A percentile compares a stretch with the other conserved stretches of the same genome.
Evolutionary conservation across 1,140 invertebrate genomes (phyloP).

Genomic region (Trachelipus rathkii): DNA sequence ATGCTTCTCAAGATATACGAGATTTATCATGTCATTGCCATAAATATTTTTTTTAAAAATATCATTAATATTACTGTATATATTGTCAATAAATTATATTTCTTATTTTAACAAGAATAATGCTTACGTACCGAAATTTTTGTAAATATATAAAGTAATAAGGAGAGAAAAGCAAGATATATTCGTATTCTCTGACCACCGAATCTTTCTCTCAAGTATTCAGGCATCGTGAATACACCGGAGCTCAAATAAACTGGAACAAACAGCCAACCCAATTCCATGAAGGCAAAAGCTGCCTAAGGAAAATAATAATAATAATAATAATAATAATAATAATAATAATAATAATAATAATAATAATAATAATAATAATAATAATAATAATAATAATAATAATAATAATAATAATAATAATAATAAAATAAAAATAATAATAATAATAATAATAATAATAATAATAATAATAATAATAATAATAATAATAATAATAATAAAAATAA

Average conservation of each 20-base stretch:
- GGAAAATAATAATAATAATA: not conserved
- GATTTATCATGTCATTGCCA: too few species aligned
- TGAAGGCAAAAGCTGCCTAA: conserved; percentile 54
- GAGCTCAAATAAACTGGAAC: conserved; percentile 57
- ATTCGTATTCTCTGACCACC: conserved; percentile 56
- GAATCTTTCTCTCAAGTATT: conserved; percentile 58
- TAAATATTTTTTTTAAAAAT: too few species aligned
- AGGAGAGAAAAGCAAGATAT: conserved; percentile 56
- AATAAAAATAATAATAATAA: too few species aligned
- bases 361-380: not conserved
- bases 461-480: too few species aligned
- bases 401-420: too few species aligned
- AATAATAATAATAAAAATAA: too few species aligned
- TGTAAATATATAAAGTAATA: conserved; percentile 59
- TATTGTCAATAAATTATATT: too few species aligned
- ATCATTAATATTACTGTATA: too few species aligned
- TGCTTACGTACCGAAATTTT: conserved; percentile 57
- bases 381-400: not conserved
- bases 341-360: not conserved
- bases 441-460: too few species aligned
- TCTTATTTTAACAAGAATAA: too few species aligned
- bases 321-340: too few species aligned
- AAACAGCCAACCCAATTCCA: conserved; percentile 58
- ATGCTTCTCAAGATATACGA: too few species aligned
- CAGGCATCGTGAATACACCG: conserved; percentile 58